A percentile compares a stretch with the other conserved stretches of the same genome.
Conservation (phyloP, 2,113 vertebrate species). For the Pardalotus punctatus region DNA sequence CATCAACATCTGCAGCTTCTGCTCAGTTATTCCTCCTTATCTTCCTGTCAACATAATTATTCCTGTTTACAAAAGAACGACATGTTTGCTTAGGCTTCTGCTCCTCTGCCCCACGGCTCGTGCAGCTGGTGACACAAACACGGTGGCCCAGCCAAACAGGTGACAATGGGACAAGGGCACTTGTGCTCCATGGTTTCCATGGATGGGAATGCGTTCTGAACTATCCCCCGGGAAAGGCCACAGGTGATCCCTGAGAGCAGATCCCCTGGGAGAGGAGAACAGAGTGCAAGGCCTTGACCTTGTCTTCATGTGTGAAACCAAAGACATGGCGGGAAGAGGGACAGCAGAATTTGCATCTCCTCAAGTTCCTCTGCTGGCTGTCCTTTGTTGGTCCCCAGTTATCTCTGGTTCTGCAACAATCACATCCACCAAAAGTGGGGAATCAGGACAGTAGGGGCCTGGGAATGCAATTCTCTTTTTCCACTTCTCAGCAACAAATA, state of each 20-base stretch:
- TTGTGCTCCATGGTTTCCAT: rapidly evolving
- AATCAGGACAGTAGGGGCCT: neutral
- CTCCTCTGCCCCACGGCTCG: neutral
- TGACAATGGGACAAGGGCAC: neutral
- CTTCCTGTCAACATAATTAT: neutral
- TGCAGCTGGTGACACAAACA: neutral
- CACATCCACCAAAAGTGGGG: neutral
- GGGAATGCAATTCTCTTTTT: neutral
- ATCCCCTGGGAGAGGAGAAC: neutral
- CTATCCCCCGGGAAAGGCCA: neutral
- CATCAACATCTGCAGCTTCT: neutral
- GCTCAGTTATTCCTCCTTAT: neutral
- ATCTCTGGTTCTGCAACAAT: neutral
- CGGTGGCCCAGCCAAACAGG: rapidly evolving
- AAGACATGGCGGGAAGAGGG: rapidly evolving
- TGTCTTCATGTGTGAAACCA: neutral
- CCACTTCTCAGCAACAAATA: neutral
- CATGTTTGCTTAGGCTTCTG: neutral
- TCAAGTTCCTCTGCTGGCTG: neutral
- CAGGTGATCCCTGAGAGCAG: neutral
- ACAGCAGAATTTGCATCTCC: neutral
- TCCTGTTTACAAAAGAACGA: neutral
- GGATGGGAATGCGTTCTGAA: neutral
- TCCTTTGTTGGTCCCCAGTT: neutral
- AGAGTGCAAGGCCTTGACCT: neutral